A percentile compares a stretch with the other conserved stretches of the same genome.
These are phyloP conservation scores for Timema cristinae DNA, from an alignment of 2,888 invertebrate genomes.

Conservation along the genomic window DNA sequence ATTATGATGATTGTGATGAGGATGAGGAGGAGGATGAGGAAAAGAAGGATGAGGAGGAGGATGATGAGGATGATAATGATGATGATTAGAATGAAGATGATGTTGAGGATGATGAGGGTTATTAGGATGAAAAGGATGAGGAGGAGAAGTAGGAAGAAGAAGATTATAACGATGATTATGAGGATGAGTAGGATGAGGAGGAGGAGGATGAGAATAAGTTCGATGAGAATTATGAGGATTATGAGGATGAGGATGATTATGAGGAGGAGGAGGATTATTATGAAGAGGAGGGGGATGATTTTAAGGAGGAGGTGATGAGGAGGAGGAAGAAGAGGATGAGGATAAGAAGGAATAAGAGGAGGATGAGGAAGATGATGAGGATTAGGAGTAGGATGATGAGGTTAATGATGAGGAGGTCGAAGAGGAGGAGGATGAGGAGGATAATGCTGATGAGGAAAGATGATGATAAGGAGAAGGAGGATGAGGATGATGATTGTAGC, in stretches of 20 bases:
- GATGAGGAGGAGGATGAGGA: not conserved
- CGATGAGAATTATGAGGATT: not conserved
- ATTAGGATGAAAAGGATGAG: not conserved
- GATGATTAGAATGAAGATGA: constrained; percentile 13
- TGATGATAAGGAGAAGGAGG: not conserved
- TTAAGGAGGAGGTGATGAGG: not conserved
- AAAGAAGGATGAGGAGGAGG: not conserved
- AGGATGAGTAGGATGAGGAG: constrained; percentile 4
- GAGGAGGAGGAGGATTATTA: not conserved
- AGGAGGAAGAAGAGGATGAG: not conserved
- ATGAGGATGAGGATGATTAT: constrained; percentile 16
- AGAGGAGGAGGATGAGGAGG: not conserved
- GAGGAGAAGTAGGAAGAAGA: not conserved
- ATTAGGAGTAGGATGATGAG: not conserved
- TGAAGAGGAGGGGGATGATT: not conserved
- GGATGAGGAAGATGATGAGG: not conserved
- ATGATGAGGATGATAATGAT: constrained; percentile 16
- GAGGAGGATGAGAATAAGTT: not conserved
- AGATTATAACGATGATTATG: constrained; percentile 6
- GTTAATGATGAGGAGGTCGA: not conserved
- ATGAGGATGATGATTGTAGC: too few relatives aligned
- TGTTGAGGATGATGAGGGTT: constrained; percentile 13
- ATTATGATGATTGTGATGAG: too few relatives aligned
- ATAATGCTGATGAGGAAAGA: not conserved
- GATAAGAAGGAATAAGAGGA: not conserved